Percentiles rank a stretch among this genome's conserved stretches.
phyloP scores from a whole-genome alignment of 2,113 vertebrate species.

The Illadopsis cleaveri region DNA sequence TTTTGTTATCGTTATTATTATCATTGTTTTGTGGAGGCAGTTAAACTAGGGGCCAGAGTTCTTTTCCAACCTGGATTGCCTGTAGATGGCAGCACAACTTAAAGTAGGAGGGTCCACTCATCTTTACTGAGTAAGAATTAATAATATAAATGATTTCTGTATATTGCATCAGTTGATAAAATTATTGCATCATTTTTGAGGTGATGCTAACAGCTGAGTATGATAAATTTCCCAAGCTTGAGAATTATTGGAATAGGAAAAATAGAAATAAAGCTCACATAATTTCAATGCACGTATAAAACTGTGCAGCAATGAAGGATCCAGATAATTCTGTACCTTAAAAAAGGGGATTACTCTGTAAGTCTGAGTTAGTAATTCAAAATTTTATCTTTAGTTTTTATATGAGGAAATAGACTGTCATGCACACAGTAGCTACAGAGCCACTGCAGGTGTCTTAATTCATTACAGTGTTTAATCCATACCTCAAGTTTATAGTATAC shows the following conservation, averaged over 20 bases:
- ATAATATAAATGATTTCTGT: not conserved
- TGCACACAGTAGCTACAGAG: not conserved
- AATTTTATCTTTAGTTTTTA: not conserved
- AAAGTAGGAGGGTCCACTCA: not conserved
- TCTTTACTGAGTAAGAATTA: not conserved
- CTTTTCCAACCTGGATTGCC: not conserved
- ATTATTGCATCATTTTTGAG: not conserved
- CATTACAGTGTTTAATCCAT: not conserved
- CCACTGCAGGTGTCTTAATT: not conserved
- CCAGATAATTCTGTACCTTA: not conserved
- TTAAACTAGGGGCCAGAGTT: not conserved
- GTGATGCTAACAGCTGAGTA: not conserved
- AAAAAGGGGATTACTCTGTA: not conserved
- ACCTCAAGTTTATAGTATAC: not conserved
- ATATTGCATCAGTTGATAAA: not conserved
- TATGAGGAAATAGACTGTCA: not conserved
- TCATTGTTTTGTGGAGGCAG: not conserved
- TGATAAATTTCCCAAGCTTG: not conserved
- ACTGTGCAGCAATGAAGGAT: not conserved
- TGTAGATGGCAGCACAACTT: conserved; percentile 69
- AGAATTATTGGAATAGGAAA: not conserved
- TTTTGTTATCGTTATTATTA: not conserved
- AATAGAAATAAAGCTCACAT: not conserved
- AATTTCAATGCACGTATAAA: not conserved
- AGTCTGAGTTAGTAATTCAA: not conserved